Evolutionary conservation across 2,888 invertebrate genomes (phyloP), one percentile per base, ranked within the genome.

Genomic region (Agrenia bidenticulata): DNA sequence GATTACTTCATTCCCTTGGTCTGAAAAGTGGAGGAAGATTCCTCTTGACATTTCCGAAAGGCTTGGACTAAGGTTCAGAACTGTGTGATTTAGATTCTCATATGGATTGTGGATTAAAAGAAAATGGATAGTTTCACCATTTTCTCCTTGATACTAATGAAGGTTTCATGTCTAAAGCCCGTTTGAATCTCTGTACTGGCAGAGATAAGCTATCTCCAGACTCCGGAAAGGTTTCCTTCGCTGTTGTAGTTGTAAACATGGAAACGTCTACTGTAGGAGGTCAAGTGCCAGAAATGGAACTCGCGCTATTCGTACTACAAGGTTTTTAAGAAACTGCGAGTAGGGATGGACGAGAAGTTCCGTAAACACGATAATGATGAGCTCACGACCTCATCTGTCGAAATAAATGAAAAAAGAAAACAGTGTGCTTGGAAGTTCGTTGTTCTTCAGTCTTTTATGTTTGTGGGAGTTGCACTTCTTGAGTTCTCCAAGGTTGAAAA

Each of bases 131-230:
- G 32, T 32, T 51, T 2, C 51, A 51, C 21, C 23, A 2, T 23
- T 56, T 55, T 37, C 37, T 56, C 26, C 39, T 19, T 24, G 45
- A n/a, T 64, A 24, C 53, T 64, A 64, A 64, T 64, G 64, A 64
- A 53, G 21, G 54, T 59, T 64, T 54, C 64, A 42, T 64, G 64
- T 64, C 50, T 59, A 41, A 17, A 51, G 58, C 42, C 64, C 37
- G 45, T 59, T 64, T 42, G 21, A 15, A 19, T 2, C 9, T 2
- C 23, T 32, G 11, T 32, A 32, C 15, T 2, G 13, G 4, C 51
- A 23, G 23, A 23, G 51, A 51, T 51, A 51, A 51, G 51, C 51
- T 51, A 5, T 51, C 51, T 17, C n/a, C 4, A 17, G 17, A 45
- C n/a, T 45, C 45, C 32, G 32, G 32, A 4, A 32, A 32, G 32